A percentile compares a stretch with the other conserved stretches of the same genome.
phyloP scores from a whole-genome alignment of 2,797 vertebrate species.

The Tragelaphus eurycerus region DNA sequence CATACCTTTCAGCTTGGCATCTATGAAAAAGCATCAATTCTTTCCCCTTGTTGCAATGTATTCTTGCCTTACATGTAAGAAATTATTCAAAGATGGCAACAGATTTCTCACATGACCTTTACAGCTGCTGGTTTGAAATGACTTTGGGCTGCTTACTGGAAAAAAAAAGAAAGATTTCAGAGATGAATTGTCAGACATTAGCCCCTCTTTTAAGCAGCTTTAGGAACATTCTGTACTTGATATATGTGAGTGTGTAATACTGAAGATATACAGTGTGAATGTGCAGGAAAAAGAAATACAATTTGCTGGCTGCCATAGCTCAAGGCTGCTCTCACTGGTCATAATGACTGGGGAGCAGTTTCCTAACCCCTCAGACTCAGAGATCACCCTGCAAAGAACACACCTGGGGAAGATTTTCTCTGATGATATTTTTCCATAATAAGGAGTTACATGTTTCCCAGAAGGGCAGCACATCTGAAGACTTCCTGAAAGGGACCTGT shows the following conservation, averaged over 20 bases:
- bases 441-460: neutral
- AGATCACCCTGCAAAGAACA: neutral
- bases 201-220: neutral
- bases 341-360: neutral
- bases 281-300: neutral
- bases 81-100: conserved; percentile 17
- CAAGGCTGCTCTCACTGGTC: neutral
- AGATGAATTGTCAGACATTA: conserved; percentile 49
- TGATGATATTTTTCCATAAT: neutral
- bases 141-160: conserved; percentile 49
- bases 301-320: neutral
- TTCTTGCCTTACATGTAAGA: neutral
- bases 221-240: neutral
- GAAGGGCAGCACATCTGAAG: neutral
- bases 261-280: neutral
- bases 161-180: neutral
- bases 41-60: neutral
- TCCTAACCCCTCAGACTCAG: neutral
- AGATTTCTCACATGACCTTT: conserved; percentile 48
- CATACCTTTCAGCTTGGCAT: neutral
- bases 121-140: conserved; percentile 39
- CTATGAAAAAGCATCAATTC: neutral
- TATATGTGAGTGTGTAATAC: neutral
- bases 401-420: neutral
- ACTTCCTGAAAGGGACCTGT: neutral